Percentiles rank a stretch among this genome's conserved stretches.
These are phyloP conservation scores for Megaustenia siamemsis DNA, from an alignment of 2,888 invertebrate species.

Conservation along the genomic window DNA sequence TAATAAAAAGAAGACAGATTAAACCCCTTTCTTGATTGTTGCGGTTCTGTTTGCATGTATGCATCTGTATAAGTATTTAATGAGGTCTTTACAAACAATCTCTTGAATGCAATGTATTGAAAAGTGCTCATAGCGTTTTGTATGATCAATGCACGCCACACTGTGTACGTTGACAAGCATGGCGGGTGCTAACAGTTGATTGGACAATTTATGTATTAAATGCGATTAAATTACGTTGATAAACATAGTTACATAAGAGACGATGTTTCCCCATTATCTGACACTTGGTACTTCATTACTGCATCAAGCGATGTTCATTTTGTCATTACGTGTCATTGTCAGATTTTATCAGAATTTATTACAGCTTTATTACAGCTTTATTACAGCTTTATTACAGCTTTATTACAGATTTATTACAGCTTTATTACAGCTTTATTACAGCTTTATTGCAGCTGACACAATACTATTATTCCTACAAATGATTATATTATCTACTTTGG, in stretches of 20 bases:
- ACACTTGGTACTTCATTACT: not conserved
- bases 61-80: not conserved
- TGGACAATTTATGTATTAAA: conserved; percentile 21
- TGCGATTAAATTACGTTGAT: not conserved
- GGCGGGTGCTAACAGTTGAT: not conserved
- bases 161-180: not conserved
- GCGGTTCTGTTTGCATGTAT: not conserved
- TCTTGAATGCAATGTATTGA: not conserved
- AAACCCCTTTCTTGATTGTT: no score
- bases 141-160: not conserved
- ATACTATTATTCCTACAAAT: no score
- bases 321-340: no score
- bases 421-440: no score
- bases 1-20: no score
- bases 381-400: no score
- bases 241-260: not conserved
- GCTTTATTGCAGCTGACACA: no score
- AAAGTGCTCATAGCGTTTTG: not conserved
- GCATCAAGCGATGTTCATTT: not conserved
- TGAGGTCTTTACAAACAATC: not conserved
- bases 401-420: no score
- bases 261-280: not conserved
- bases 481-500: no score
- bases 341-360: no score
- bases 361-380: no score